These are phyloP conservation scores for Eulemur coronatus DNA, from an alignment of 2,797 vertebrate genomes.

Conservation along the genomic window DNA sequence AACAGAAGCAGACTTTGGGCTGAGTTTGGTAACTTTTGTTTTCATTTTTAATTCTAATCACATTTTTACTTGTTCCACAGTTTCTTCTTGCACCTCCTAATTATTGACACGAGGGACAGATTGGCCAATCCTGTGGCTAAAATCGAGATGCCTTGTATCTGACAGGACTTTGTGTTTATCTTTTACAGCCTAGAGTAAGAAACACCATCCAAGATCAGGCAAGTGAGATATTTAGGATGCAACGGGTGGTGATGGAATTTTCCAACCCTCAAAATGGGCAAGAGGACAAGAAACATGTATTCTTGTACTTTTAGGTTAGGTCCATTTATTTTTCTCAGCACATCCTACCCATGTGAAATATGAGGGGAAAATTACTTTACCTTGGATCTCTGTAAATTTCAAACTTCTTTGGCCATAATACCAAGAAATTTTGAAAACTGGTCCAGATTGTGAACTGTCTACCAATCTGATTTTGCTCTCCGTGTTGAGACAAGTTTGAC, in stretches of 20 bases:
- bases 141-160: not conserved
- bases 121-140: not conserved
- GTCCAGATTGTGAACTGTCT: not conserved
- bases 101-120: slow-evolving; percentile 9
- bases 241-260: not conserved
- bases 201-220: not conserved
- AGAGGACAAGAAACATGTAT: not conserved
- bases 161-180: not conserved
- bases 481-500: not conserved
- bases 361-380: not conserved
- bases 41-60: slow-evolving; percentile 41
- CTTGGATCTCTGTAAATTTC: not conserved
- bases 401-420: not conserved
- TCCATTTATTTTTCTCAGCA: slow-evolving; percentile 19
- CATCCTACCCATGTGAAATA: not conserved
- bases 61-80: not conserved
- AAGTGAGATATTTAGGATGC: not conserved
- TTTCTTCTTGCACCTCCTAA: not conserved
- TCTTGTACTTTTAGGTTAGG: not conserved
- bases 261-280: not conserved
- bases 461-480: not conserved
- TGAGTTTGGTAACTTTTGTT: not conserved
- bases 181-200: not conserved
- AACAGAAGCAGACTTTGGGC: not conserved
- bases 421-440: slow-evolving; percentile 12